Percentiles rank a stretch among this genome's conserved stretches.
phyloP scores from a whole-genome alignment of 2,888 invertebrate genomes.

The Xestia xanthographa region DNA sequence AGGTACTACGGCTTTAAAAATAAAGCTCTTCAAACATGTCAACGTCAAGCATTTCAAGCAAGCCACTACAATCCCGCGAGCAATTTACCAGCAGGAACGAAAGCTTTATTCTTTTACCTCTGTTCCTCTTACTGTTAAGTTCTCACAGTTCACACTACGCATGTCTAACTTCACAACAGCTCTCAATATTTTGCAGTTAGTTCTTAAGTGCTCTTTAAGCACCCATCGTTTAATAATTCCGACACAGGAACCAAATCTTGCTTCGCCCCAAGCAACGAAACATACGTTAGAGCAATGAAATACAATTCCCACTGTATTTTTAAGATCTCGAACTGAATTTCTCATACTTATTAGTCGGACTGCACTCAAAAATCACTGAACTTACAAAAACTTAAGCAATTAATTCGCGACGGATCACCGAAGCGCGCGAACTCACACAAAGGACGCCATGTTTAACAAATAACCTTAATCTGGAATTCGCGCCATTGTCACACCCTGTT shows the following conservation, averaged over 20 bases:
- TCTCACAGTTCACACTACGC: slow-evolving; percentile 29
- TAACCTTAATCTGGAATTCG: slow-evolving; percentile 84
- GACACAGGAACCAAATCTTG: slow-evolving; percentile 22
- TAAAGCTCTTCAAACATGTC: not conserved
- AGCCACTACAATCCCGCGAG: not conserved
- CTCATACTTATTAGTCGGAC: slow-evolving; percentile 79
- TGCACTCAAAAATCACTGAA: slow-evolving; percentile 72
- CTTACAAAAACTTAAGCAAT: slow-evolving; percentile 77
- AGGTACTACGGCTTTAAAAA: not conserved
- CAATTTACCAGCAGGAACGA: not conserved
- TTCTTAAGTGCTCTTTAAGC: slow-evolving; percentile 20
- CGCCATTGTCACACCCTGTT: slow-evolving; percentile 81
- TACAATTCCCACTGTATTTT: slow-evolving; percentile 63
- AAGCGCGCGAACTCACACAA: slow-evolving; percentile 81
- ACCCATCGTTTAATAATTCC: slow-evolving; percentile 23
- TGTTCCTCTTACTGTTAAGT: not conserved
- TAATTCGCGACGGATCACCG: slow-evolving; percentile 75
- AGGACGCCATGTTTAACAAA: slow-evolving; percentile 85
- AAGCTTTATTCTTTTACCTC: not conserved
- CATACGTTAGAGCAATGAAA: slow-evolving; percentile 55
- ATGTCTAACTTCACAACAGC: slow-evolving; percentile 27
- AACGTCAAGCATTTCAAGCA: not conserved
- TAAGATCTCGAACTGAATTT: slow-evolving; percentile 65
- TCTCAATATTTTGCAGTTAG: slow-evolving; percentile 37
- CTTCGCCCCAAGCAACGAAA: slow-evolving; percentile 46